Base-by-base conservation (phyloP, 2,888 invertebrate genomes). In the Hedychridium roseum region DNA sequence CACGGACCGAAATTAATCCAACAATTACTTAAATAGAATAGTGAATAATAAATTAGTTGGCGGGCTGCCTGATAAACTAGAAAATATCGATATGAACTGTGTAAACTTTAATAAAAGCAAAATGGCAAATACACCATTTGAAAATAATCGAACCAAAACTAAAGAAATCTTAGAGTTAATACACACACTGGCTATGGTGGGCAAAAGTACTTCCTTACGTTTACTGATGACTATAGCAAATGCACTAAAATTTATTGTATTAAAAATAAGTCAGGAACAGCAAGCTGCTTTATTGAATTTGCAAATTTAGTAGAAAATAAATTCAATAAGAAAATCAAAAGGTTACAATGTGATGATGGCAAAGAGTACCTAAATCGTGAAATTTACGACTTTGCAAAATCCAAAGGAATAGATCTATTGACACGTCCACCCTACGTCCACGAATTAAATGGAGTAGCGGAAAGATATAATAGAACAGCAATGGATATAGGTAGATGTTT, bases 401-500 rank as follows among this genome's bases (percentile, higher is more conserved):
- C n/a, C 5, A 43, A 50, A 11, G 52, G 57, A 26, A 49, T 55
- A 39, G 32, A 43, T 35, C 15, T 58, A 30, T 7, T 35, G 16
- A 32, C 46, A 26, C 52, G 50, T 37, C 50, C 50, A 23, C 42
- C 50, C 0, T 54, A 57, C 41, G 54, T 52, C 0, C 60, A 57
- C 26, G 48, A 57, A 35, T 14, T 53, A 21, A 60, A 60, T 37
- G 48, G 57, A 32, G 44, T 41, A 11, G 54, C 54, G 1, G 50
- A 57, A 30, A 23, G 53, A 15, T 60, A 41, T 15, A 57, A 57
- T 44, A 43, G 54, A 26, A 42, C 57, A 1, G 31, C 28, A 9
- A 60, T 57, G 50, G 57, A 60, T 16, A 28, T 27, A 16, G 52
- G 39, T 7, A 43, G 50, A 31, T 60, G 54, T 41, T 41, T 50